Base-by-base conservation (phyloP, 2,888 invertebrate species). In the Stratiomys singularior region DNA sequence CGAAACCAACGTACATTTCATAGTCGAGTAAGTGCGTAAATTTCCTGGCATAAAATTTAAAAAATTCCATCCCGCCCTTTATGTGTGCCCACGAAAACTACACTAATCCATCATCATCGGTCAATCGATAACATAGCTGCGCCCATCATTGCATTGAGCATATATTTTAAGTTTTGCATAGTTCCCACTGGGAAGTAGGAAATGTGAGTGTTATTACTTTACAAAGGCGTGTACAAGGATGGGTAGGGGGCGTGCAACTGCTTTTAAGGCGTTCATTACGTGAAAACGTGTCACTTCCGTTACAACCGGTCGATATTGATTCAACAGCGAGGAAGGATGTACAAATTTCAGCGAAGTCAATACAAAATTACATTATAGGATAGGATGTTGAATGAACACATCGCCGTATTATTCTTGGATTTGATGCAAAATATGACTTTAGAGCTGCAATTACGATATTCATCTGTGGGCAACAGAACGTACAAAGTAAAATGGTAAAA, bases 1-100 rank as follows among this genome's bases (percentile, higher is more conserved):
- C 89, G 93, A 88, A 92, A 93, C 88, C 93, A 93, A 88, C 90
- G 93, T 86, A 92, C 93, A 83, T 93, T 92, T 88, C 92, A 92
- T 88, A 89, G 91, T 85, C 91, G 92, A 90, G 92, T 92, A 87
- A 88, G 87, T 83, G 74, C 13, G n/a, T 58, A 13, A 30, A n/a
- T 18, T 25, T 52, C n/a, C n/a, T n/a, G n/a, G n/a, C n/a, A n/a
- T n/a, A n/a, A n/a, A n/a, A n/a, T n/a, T n/a, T n/a, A n/a, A 3
- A 66, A 37, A 37, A 30, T 15, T 37, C 27, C 37, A 37, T 66
- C 21, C 30, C 15, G 15, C 52, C 52, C 52, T 52, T 52, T 52
- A 5, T 37, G 5, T 9, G 15, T 13, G 4, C 52, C 15, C 15
- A 52, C 52, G 52, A 52, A n/a, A 18, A 18, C 3, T 5, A 52